Evolutionary conservation across 2,797 vertebrate genomes (phyloP), one percentile per base, ranked within the genome.

Genomic region (Pampus argenteus): DNA sequence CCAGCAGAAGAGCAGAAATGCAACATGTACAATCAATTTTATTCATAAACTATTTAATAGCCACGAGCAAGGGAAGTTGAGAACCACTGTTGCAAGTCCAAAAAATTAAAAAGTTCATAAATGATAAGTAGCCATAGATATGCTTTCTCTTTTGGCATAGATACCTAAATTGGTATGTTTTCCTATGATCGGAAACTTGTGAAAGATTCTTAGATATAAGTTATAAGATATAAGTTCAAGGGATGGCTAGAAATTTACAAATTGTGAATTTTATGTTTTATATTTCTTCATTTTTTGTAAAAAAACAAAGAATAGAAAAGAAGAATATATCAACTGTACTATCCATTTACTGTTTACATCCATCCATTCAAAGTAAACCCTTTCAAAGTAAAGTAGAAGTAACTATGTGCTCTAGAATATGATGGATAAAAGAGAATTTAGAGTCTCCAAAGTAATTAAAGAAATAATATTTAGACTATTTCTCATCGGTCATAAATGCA

Each of bases 21-120:
- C 78, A 80, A 84, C 66, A 61, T 44, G 73, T 65, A 52, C 68
- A 73, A 68, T 80, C 44, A 74, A 31, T 74, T 74, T 66, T 63
- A 76, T 71, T 42, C 57, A 76, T 70, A 38, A 74, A 63, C 34
- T 60, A 31, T 74, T 78, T 9, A 6, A 48, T 63, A 45, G 48
- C 34, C 26, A 54, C 2, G 5, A 64, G 59, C 45, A 3, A 40
- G 2, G 17, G 45, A 65, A 26, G 22, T 44, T 66, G 14, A 51
- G 44, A 47, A 50, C 14, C 29, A 23, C 18, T 44, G 11, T 9
- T 1, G 0, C 6, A 11, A 44, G 20, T 38, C 9, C 13, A 44
- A 51, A 11, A 44, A 23, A 20, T 20, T 10, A 6, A 23, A 25
- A 45, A 10, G 34, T 10, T 45, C 8, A 45, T 10, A 22, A 67